These are phyloP conservation scores for Sorex fumeus DNA, from an alignment of 2,113 vertebrate genomes.

Conservation along the genomic window DNA sequence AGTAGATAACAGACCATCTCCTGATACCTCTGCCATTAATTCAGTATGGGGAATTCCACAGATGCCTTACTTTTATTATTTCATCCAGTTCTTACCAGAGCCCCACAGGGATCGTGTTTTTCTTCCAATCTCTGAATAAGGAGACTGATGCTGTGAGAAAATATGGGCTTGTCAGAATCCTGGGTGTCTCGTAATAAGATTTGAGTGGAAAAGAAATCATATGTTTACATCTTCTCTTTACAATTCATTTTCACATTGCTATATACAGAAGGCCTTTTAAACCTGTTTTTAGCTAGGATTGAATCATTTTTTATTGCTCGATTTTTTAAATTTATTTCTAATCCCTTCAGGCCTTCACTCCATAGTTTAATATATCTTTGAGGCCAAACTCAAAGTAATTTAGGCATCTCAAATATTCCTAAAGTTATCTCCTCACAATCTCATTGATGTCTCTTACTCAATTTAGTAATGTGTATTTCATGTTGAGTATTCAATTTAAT, in stretches of 20 bases:
- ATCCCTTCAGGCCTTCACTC: slow-evolving; percentile 34
- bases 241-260: slow-evolving; percentile 28
- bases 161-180: background rate
- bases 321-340: slow-evolving; percentile 63
- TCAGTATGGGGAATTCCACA: background rate
- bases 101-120: background rate
- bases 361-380: slow-evolving; percentile 36
- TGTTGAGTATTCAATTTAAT: slow-evolving; percentile 50
- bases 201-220: slow-evolving; percentile 14
- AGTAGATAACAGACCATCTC: background rate
- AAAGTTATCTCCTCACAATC: background rate
- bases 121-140: slow-evolving; percentile 19
- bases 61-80: background rate
- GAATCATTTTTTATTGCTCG: slow-evolving; percentile 64
- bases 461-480: slow-evolving; percentile 21
- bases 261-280: slow-evolving; percentile 24
- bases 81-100: background rate
- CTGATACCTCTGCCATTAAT: background rate
- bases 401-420: slow-evolving; percentile 4
- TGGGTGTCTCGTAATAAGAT: background rate
- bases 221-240: background rate
- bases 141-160: slow-evolving; percentile 8
- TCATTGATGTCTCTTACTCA: slow-evolving; percentile 17
- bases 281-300: slow-evolving; percentile 30
- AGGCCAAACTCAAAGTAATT: slow-evolving; percentile 54